These are phyloP conservation scores for Lytechinus pictus DNA, from an alignment of 35 echinoderm and acorn worm genomes.

Conservation along the genomic window DNA sequence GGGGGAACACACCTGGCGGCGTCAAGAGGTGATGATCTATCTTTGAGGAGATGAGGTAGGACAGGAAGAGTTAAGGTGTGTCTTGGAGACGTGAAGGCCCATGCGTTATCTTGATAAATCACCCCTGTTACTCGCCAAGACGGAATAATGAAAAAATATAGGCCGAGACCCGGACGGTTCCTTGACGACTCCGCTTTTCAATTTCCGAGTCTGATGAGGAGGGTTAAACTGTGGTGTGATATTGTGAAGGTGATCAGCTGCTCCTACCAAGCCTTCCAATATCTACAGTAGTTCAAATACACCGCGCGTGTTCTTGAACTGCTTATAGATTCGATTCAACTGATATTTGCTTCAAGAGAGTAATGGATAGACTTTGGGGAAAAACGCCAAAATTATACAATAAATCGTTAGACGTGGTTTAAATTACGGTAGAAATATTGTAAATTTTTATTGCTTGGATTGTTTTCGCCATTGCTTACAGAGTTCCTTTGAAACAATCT, in stretches of 20 bases:
- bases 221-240: background rate
- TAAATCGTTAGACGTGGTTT: too few relatives aligned
- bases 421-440: too few relatives aligned
- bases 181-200: background rate
- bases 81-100: background rate
- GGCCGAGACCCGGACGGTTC: background rate
- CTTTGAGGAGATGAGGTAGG: background rate
- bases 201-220: background rate
- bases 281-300: background rate
- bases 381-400: too few relatives aligned
- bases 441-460: too few relatives aligned
- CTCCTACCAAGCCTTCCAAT: background rate
- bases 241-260: background rate
- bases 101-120: background rate
- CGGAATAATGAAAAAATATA: constrained; percentile 20
- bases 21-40: background rate
- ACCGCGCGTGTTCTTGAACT: background rate
- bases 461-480: too few relatives aligned
- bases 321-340: too few relatives aligned
- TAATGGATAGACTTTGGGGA: too few relatives aligned
- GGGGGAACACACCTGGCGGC: background rate
- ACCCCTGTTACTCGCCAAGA: background rate
- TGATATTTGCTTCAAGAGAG: too few relatives aligned
- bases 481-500: too few relatives aligned
- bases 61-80: background rate